Evolutionary conservation across 2,797 vertebrate species (phyloP).

Genomic region (Buceros bicornis): DNA sequence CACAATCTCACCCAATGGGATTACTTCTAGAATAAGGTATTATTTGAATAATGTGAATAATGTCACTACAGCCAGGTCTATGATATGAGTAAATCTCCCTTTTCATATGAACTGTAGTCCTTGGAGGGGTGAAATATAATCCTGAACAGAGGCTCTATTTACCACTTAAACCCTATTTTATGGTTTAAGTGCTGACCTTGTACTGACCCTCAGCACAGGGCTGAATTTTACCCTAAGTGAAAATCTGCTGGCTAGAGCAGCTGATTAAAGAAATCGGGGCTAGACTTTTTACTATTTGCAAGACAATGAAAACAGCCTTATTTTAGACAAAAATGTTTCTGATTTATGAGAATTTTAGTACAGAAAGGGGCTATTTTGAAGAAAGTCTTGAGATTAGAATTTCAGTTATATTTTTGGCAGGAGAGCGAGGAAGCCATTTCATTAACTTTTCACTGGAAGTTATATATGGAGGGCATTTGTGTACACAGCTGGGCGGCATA

Average conservation of each 20-base stretch:
- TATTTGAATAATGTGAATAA: slow-evolving; percentile 25
- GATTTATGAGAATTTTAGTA: slow-evolving; percentile 57
- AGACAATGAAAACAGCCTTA: slow-evolving; percentile 59
- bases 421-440: slow-evolving; percentile 63
- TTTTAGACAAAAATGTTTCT: slow-evolving; percentile 58
- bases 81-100: slow-evolving; percentile 44
- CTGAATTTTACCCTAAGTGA: slow-evolving; percentile 54
- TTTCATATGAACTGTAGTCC: slow-evolving; percentile 37
- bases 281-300: slow-evolving; percentile 47
- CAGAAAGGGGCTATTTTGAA: slow-evolving; percentile 56
- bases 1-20: not conserved
- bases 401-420: slow-evolving; percentile 64
- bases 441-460: slow-evolving; percentile 72
- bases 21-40: not conserved
- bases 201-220: slow-evolving; percentile 50
- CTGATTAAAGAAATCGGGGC: slow-evolving; percentile 44
- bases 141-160: slow-evolving; percentile 65
- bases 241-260: slow-evolving; percentile 36
- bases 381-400: slow-evolving; percentile 63
- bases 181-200: slow-evolving; percentile 69
- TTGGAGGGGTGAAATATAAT: slow-evolving; percentile 61
- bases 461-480: slow-evolving; percentile 70
- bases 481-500: slow-evolving; percentile 73
- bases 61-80: slow-evolving; percentile 4
- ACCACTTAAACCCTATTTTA: slow-evolving; percentile 70